These are phyloP conservation scores for Planiliza haematocheilus DNA, from an alignment of 2,113 vertebrate species.

Conservation along the genomic window DNA sequence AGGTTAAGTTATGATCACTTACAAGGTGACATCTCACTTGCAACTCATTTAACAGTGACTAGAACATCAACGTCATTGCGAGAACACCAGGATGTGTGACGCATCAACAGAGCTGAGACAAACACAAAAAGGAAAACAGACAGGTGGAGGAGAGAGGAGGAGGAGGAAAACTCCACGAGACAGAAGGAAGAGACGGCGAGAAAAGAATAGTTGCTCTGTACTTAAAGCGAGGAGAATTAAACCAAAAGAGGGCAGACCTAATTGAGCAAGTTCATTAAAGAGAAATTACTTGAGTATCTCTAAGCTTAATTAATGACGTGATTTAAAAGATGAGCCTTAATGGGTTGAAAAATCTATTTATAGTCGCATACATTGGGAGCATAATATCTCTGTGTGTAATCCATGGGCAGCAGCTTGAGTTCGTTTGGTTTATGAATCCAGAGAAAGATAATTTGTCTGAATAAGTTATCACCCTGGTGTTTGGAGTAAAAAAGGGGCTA, in stretches of 20 bases:
- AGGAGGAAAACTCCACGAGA: not conserved
- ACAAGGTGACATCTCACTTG: slow-evolving; percentile 10
- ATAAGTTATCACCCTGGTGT: slow-evolving; percentile 37
- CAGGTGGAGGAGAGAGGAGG: not conserved
- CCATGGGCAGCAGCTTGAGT: slow-evolving; percentile 22
- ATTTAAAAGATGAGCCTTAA: slow-evolving; percentile 70
- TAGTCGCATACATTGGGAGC: slow-evolving; percentile 28
- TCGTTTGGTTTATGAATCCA: slow-evolving; percentile 38
- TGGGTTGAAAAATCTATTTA: slow-evolving; percentile 56
- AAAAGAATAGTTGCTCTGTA: not conserved
- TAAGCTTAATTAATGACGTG: slow-evolving; percentile 67
- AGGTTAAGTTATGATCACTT: not conserved
- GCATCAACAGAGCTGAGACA: slow-evolving; percentile 16
- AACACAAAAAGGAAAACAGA: slow-evolving; percentile 7
- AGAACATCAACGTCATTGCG: not conserved
- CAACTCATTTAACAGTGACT: not conserved
- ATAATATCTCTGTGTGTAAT: slow-evolving; percentile 23
- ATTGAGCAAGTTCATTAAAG: slow-evolving; percentile 73
- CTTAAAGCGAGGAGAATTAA: slow-evolving; percentile 52
- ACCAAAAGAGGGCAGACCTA: slow-evolving; percentile 56
- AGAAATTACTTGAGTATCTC: slow-evolving; percentile 64
- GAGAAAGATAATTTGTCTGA: slow-evolving; percentile 37
- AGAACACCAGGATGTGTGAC: not conserved
- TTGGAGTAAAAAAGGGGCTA: slow-evolving; percentile 10
- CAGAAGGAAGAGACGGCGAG: not conserved